Percentiles rank a stretch among this genome's conserved stretches.
phyloP scores from a whole-genome alignment of 2,113 vertebrate species.

The Gallinago paraguaiae region DNA sequence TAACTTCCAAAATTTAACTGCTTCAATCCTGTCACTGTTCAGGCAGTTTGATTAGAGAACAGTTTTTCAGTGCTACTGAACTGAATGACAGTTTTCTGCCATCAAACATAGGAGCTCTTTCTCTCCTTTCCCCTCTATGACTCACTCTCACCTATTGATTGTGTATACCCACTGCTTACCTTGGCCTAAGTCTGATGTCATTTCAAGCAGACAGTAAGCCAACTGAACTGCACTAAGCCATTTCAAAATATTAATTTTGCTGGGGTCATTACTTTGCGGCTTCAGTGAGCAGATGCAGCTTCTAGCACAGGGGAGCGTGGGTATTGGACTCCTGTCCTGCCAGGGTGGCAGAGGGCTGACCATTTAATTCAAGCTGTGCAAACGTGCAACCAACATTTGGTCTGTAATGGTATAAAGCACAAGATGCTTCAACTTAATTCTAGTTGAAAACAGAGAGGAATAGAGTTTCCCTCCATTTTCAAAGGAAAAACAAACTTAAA shows the following conservation, averaged over 20 bases:
- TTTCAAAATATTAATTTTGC: not conserved
- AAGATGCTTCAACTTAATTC: not conserved
- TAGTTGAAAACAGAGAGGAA: not conserved
- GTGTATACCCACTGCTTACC: not conserved
- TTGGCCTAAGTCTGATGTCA: not conserved
- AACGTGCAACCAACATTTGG: not conserved
- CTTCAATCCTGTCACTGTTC: not conserved
- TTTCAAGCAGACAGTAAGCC: not conserved
- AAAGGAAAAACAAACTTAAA: not conserved
- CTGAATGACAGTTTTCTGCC: not conserved
- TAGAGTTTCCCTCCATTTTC: not conserved
- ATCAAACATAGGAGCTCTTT: not conserved
- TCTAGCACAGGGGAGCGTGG: not conserved
- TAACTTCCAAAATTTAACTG: not conserved
- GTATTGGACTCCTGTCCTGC: not conserved
- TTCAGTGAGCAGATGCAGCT: not conserved
- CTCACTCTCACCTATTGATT: not conserved
- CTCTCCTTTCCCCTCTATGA: not conserved
- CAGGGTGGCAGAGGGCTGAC: rapidly evolving
- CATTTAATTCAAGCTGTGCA: not conserved
- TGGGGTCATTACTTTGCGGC: not conserved
- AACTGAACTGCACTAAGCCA: not conserved
- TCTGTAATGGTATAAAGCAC: not conserved
- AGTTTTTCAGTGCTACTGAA: not conserved
- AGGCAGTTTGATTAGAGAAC: not conserved